Evolutionary conservation across 2,888 invertebrate species (phyloP), one percentile per base, ranked within the genome.

Genomic region (Subacronicta megacephala): DNA sequence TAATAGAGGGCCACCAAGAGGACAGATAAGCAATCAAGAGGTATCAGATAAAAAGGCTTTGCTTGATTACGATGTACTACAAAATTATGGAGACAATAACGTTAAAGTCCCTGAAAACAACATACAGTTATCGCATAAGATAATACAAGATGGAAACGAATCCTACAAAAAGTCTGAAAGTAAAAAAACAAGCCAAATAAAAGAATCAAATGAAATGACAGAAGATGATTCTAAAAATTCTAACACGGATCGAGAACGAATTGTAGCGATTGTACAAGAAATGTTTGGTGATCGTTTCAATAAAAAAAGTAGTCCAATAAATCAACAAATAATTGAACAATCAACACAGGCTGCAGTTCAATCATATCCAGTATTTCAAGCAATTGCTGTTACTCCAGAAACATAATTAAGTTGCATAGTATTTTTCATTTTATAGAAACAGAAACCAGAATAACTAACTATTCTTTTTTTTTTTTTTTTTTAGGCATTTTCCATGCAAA

Each of bases 341-440:
- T 15, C 61, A n/a, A 47, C 35, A n/a, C 20, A 16, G 12, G 12
- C 6, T 16, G 17, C 58, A 23, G 23, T 59, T 20, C 20, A 47
- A n/a, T 29, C 65, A 33, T 52, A 69, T 16, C 69, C 70, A 31
- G 65, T 81, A 65, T 83, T 79, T 60, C 85, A 85, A 78, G 85
- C 72, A 4, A 47, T 78, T 29, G 78, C 85, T 40, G 83, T 87
- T 9, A 87, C 84, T 15, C 87, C 87, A 33, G 84, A 82, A 33
- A 31, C 29, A 7, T 65, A 33, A 50, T 43, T 36, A 12, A 4
- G 23, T 13, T 7, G 4, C 10, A 46, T 3, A 3, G 26, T 26
- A 10, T 1, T 26, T 0, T 26, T 26, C n/a, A n/a, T n/a, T n/a
- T n/a, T n/a, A n/a, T n/a, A n/a, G n/a, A n/a, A n/a, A n/a, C n/a